These are phyloP conservation scores for Dermatemys mawii DNA, from an alignment of 2,113 vertebrate species.

Conservation along the genomic window DNA sequence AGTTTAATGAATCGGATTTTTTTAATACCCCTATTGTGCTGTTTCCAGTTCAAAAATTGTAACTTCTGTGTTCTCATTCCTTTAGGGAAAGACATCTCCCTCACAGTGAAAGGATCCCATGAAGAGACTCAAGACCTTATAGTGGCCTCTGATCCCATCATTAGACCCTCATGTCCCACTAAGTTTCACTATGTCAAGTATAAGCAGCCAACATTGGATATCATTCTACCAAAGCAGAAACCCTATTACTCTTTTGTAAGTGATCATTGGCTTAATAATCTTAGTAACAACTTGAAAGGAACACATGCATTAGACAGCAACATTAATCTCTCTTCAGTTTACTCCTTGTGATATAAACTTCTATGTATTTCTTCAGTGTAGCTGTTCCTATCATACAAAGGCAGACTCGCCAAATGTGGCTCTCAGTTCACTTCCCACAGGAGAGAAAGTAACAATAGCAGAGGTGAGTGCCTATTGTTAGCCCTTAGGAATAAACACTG, in stretches of 20 bases:
- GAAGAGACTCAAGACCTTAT: conserved; percentile 54
- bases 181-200: conserved; percentile 72
- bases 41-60: background rate
- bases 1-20: background rate
- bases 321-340: background rate
- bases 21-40: background rate
- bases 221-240: conserved; percentile 43
- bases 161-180: conserved; percentile 19
- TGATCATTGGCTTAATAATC: background rate
- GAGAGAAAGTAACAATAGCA: conserved; percentile 39
- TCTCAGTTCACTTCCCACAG: conserved; percentile 69
- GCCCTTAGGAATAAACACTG: background rate
- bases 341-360: background rate
- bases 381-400: background rate
- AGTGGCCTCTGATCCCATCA: conserved; percentile 9
- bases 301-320: background rate
- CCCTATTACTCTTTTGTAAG: conserved; percentile 33
- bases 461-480: conserved; percentile 49
- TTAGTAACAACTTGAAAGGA: background rate
- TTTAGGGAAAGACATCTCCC: conserved; percentile 63
- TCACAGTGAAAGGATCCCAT: conserved; percentile 65
- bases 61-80: background rate
- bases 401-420: background rate
- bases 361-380: conserved; percentile 16
- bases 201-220: conserved; percentile 49